Evolutionary conservation across 2,888 invertebrate genomes (phyloP).

Genomic region (Lasioglossum morio): DNA sequence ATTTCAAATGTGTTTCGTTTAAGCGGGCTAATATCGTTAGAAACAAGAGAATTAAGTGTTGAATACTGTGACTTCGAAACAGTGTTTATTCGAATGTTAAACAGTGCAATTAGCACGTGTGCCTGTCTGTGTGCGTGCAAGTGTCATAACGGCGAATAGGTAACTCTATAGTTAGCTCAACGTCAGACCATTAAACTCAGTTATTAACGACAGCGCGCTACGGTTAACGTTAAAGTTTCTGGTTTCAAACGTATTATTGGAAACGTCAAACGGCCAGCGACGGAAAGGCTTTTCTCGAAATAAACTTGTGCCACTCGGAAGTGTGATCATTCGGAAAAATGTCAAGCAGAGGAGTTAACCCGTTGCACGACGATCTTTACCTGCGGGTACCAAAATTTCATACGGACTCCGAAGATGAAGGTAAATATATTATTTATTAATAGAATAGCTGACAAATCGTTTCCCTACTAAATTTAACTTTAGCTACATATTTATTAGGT

Average conservation of each 20-base stretch:
- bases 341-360: constrained; percentile 82
- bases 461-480: background rate
- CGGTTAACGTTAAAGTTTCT: constrained; percentile 1
- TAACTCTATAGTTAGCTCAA: constrained; percentile 10
- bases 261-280: background rate
- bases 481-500: background rate
- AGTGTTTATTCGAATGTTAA: constrained; percentile 19
- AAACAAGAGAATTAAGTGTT: background rate
- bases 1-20: background rate
- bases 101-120: constrained; percentile 40
- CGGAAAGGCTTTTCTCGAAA: background rate
- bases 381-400: constrained; percentile 75
- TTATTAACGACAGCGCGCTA: constrained; percentile 24
- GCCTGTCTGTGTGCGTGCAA: background rate
- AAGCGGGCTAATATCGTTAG: background rate
- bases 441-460: background rate
- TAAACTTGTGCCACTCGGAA: constrained; percentile 19
- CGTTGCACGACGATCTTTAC: constrained; percentile 74
- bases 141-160: constrained; percentile 17
- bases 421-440: constrained; percentile 60
- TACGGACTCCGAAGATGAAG: constrained; percentile 79
- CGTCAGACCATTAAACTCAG: constrained; percentile 24
- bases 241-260: background rate
- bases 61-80: background rate
- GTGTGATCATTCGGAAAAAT: constrained; percentile 60